Conservation (phyloP, 30 jellyfish, hydroid and myxozoan species). For the Rhopilema esculentum region DNA sequence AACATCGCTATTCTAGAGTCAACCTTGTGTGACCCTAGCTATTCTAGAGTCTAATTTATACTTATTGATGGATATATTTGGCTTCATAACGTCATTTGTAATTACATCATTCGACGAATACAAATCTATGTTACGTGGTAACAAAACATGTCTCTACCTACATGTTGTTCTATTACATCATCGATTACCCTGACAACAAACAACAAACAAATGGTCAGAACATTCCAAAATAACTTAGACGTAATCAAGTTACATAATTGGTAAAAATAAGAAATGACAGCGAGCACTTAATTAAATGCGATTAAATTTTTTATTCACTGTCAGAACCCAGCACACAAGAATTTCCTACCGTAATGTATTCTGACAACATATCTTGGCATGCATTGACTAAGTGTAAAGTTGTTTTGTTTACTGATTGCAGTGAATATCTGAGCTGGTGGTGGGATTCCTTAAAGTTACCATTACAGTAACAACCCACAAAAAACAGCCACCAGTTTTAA, state of each 20-base stretch:
- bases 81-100: background rate
- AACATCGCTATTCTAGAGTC: background rate
- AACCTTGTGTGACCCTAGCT: background rate
- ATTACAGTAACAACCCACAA: background rate
- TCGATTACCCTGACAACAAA: background rate
- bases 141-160: background rate
- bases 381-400: background rate
- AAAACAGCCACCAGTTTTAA: background rate
- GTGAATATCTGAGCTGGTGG: background rate
- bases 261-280: background rate
- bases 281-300: background rate
- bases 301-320: background rate
- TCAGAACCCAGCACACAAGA: background rate
- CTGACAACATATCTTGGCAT: background rate
- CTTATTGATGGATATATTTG: background rate
- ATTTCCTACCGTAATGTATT: background rate
- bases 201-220: background rate
- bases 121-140: background rate
- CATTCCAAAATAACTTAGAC: background rate
- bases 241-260: background rate
- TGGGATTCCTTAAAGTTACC: background rate
- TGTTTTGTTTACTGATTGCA: background rate
- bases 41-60: background rate
- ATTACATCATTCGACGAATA: background rate
- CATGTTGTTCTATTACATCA: background rate